These are phyloP conservation scores for Psettodes erumei DNA, from an alignment of 2,113 vertebrate species.

Conservation along the genomic window DNA sequence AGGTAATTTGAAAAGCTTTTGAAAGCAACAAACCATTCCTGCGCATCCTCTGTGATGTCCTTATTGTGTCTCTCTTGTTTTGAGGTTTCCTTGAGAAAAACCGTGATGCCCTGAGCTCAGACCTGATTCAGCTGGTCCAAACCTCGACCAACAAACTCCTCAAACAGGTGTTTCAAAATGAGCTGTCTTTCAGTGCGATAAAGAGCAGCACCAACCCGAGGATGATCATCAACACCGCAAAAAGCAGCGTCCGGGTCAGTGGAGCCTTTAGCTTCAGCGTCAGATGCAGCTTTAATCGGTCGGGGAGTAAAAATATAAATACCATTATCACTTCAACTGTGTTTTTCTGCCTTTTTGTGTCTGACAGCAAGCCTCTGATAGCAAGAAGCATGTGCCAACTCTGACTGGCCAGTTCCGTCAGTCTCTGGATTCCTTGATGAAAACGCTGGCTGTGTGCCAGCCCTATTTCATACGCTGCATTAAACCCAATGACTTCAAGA, in stretches of 20 bases:
- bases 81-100: slow-evolving; percentile 98
- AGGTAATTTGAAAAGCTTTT: slow-evolving; percentile 79
- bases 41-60: not conserved
- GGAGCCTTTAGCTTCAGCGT: not conserved
- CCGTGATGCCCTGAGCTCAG: slow-evolving; percentile 89
- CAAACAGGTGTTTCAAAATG: slow-evolving; percentile 84
- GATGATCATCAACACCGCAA: slow-evolving; percentile 68
- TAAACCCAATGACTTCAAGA: slow-evolving; percentile 97
- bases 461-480: slow-evolving; percentile 97
- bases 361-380: slow-evolving; percentile 80
- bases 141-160: slow-evolving; percentile 92
- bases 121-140: slow-evolving; percentile 88
- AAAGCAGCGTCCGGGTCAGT: slow-evolving; percentile 70
- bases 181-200: slow-evolving; percentile 64
- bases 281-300: not conserved
- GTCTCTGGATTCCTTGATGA: slow-evolving; percentile 97
- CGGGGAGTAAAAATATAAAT: not conserved
- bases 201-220: slow-evolving; percentile 70
- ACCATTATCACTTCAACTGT: not conserved
- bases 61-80: slow-evolving; percentile 14
- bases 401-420: slow-evolving; percentile 92
- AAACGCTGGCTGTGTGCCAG: slow-evolving; percentile 89
- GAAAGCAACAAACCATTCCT: not conserved
- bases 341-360: slow-evolving; percentile 15
- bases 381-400: slow-evolving; percentile 85